A percentile compares a stretch with the other conserved stretches of the same genome.
phyloP scores from a whole-genome alignment of 2,888 invertebrate genomes.

The Apeira syringaria region DNA sequence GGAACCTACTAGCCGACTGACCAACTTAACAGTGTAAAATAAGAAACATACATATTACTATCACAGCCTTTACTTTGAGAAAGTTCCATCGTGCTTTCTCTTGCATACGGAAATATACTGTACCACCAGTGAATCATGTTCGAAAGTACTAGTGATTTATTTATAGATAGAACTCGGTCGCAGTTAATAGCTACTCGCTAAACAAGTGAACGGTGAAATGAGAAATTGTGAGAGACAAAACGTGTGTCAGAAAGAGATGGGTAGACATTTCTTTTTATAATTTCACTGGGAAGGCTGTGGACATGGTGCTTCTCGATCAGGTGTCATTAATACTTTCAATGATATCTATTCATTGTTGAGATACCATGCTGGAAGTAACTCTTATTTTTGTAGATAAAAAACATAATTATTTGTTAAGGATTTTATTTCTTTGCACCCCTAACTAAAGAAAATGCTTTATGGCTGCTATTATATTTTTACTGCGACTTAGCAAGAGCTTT shows the following conservation, averaged over 20 bases:
- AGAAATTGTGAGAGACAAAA: conserved; percentile 76
- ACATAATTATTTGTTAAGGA: too few species aligned
- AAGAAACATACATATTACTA: conserved; percentile 80
- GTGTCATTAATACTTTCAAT: conserved; percentile 3
- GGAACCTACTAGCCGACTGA: conserved; percentile 81
- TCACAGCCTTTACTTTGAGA: conserved; percentile 41
- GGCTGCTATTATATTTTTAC: too few species aligned
- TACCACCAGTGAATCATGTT: conserved; percentile 22
- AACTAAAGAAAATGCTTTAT: too few species aligned
- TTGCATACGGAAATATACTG: conserved; percentile 24
- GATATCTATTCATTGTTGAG: not conserved
- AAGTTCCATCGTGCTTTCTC: conserved; percentile 50
- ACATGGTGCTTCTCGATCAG: conserved; percentile 5
- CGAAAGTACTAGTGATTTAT: conserved; percentile 13
- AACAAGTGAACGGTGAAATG: conserved; percentile 84
- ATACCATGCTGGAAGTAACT: too few species aligned
- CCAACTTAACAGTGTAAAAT: conserved; percentile 80
- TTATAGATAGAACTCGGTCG: conserved; percentile 51
- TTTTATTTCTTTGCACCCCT: too few species aligned
- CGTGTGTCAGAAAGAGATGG: conserved; percentile 58
- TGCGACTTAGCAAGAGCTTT: too few species aligned
- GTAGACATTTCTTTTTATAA: conserved; percentile 63
- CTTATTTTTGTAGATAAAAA: too few species aligned
- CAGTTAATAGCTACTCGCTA: conserved; percentile 62
- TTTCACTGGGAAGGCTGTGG: conserved; percentile 34